Evolutionary conservation across 2,113 vertebrate genomes (phyloP), one percentile per base, ranked within the genome.

Genomic region (Paracanthobrama guichenoti): DNA sequence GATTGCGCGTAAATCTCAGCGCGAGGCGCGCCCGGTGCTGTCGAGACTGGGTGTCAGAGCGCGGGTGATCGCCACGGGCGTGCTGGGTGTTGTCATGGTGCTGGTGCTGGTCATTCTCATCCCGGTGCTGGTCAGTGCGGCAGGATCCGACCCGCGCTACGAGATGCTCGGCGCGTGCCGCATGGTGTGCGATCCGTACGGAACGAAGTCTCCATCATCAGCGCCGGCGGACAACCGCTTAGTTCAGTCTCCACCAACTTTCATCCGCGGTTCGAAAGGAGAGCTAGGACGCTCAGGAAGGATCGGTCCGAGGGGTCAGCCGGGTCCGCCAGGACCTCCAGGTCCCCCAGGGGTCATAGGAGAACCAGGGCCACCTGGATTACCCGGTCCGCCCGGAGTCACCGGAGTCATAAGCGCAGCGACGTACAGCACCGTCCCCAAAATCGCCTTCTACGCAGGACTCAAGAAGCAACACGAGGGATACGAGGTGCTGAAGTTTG

Each of bases 121-220:
- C 93, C 97, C 97, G 85, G 97, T 98, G 89, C 93, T 98, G 94
- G 97, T 99, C 84, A 98, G 96, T 95, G 96, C 97, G 79, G 97
- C 96, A 84, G 97, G 97, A 86, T 94, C 95, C 44, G 96, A 96
- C 44, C 95, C 95, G 48, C 96, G 96, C 90, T 97, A 98, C 90
- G 97, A 99, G 94, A 97, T 98, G 97, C 95, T 99, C 89, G 97
- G 96, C 82, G 97, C 94, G 89, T 99, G 98, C 93, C 95, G 97
- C 89, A 99, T 98, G 97, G 96, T 99, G 87, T 99, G 98, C 91
- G 98, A 99, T 91, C 95, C 97, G 55, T 96, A 97, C 88, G 96
- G 96, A 86, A 96, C 96, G 87, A 95, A 94, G 92, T 95, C 95
- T 86, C 94, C 95, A 0, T 95, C 97, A 89, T 95, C 96, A 3